These are phyloP conservation scores for Agelaius phoeniceus DNA, from an alignment of 2,113 vertebrate genomes.

Conservation along the genomic window DNA sequence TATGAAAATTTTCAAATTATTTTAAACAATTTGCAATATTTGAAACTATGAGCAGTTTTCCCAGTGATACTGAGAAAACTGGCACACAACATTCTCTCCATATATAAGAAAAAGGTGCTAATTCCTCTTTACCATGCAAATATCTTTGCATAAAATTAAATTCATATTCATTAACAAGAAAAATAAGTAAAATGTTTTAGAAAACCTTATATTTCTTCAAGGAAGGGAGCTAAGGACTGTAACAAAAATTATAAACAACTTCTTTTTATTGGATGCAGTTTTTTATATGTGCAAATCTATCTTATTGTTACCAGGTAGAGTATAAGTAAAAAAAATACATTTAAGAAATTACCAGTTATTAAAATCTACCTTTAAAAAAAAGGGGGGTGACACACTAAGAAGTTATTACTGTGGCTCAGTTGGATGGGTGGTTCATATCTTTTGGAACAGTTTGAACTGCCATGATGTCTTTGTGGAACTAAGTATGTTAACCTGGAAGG, in stretches of 20 bases:
- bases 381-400: not conserved
- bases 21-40: not conserved
- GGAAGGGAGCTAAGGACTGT: not conserved
- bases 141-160: not conserved
- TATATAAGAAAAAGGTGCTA: not conserved
- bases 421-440: not conserved
- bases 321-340: not conserved
- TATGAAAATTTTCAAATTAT: not conserved
- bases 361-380: not conserved
- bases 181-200: not conserved
- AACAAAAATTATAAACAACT: not conserved
- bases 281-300: not conserved
- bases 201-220: not conserved
- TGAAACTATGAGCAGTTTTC: not conserved
- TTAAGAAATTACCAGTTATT: not conserved
- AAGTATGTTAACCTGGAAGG: not conserved
- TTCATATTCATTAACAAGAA: not conserved
- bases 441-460: not conserved
- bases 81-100: not conserved
- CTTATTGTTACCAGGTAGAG: not conserved
- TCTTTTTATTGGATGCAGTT: not conserved
- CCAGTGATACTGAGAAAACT: not conserved
- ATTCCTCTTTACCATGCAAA: not conserved
- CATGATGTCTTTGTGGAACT: not conserved
- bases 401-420: not conserved